Base-by-base conservation (phyloP, 2,888 invertebrate genomes). In the Melieria omissa region DNA sequence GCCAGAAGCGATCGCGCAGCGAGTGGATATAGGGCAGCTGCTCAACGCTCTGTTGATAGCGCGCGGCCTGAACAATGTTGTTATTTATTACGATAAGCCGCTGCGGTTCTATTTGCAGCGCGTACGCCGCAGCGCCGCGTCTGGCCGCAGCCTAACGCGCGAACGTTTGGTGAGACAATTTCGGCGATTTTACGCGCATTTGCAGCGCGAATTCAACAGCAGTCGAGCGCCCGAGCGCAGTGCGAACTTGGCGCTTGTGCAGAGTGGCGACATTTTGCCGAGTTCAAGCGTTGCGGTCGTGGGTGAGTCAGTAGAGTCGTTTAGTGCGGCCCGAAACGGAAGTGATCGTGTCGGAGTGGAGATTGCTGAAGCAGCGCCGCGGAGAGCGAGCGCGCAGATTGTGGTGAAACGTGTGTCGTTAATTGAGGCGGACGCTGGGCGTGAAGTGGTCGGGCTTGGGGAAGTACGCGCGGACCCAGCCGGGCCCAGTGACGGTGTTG, bases 21-120 rank as follows among this genome's bases (percentile, higher is more conserved):
- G 74, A 54, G 66, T 79, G 9, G 69, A 80, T 64, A 47, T 80
- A 8, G 70, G 69, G 12, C 58, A 75, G 54, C 73, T 80, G 29
- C 76, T 78, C 54, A 66, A 70, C 6, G 58, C 75, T 63, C 77
- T 80, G 65, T 66, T 70, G 44, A 68, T 82, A 58, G 79, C 82
- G 54, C 70, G 65, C n/a, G 74, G 79, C 58, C 75, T 83, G 55
- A 82, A 83, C 71, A 76, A 74, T 44, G 70, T 78, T 47, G 69
- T 81, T 66, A 69, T 82, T 70, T 76, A 57, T 60, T 82, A 80
- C 70, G 80, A 82, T 61, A 69, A 71, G 57, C 64, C 75, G 63
- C 74, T 83, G 58, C 74, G 73, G 69, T 70, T 70, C 58, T 82
- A 80, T 73, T 68, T 77, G 70, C 71, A 55, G 16, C 52, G 49